Evolutionary conservation across 1,140 invertebrate genomes (phyloP), one percentile per base, ranked within the genome.

Genomic region (Bombus confusus): DNA sequence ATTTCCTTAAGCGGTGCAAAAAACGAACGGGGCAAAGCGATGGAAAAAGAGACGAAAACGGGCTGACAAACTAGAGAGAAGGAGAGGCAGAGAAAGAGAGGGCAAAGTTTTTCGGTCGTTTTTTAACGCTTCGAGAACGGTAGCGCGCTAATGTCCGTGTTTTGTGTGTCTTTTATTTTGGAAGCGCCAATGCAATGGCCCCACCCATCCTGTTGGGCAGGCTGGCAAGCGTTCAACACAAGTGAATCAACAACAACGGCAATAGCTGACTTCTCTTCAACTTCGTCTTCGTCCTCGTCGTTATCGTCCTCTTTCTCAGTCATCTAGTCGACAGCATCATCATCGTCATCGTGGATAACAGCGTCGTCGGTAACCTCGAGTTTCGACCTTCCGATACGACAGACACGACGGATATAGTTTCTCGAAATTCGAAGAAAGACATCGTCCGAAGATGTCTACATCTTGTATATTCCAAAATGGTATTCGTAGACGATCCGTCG

Each of bases 91-190:
- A 83, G 84, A 52, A 57, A 59, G 59, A 83, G 57, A 57, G 83
- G 71, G 69, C 57, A 64, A 64, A 78, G 75, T 62, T 77, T 62
- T 66, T 41, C 37, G 57, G 8, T 77, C 25, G 43, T 75, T 34
- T 75, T 37, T 75, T 25, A 34, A 25, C 28, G 41, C 41, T 47
- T 41, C 66, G 87, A 86, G 78, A 73, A 87, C 91, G 87, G 90
- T 92, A 87, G 82, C 90, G 88, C 91, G 92, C 91, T 94, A 92
- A 94, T 93, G 93, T 94, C 91, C 92, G 92, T 93, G 87, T 93
- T 92, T 91, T 94, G 91, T 94, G 93, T 93, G 91, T 94, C 87
- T 92, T 92, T 93, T 94, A 87, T 93, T 94, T 94, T 93, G 93
- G 91, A 94, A 93, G 93, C 92, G 92, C 91, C 92, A 94, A 92